Percentiles rank a stretch among this genome's conserved stretches.
phyloP scores from a whole-genome alignment of 2,888 invertebrate genomes.

The Lasioglossum calceatum region DNA sequence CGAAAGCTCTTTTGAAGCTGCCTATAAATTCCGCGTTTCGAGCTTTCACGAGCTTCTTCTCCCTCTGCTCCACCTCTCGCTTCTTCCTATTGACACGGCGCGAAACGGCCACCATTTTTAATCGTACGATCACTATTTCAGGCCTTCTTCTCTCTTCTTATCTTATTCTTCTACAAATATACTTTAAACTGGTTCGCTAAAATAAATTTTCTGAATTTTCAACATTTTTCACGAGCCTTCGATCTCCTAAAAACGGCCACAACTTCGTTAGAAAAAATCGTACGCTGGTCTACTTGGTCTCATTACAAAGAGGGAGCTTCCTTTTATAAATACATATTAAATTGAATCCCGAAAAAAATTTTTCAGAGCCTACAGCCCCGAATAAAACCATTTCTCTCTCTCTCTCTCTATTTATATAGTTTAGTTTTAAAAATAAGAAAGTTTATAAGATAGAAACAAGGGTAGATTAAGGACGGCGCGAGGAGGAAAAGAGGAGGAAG shows the following conservation, averaged over 20 bases:
- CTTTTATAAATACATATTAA: neutral
- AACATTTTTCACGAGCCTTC: neutral
- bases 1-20: constrained; percentile 68
- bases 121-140: neutral
- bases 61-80: constrained; percentile 57
- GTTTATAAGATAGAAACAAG: too few relatives aligned
- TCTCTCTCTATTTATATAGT: too few relatives aligned
- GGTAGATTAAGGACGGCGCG: too few relatives aligned
- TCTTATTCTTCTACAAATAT: neutral
- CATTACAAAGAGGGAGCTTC: neutral
- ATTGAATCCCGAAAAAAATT: neutral
- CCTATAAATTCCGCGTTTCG: constrained; percentile 73
- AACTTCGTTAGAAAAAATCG: neutral
- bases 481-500: too few relatives aligned
- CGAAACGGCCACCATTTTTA: neutral
- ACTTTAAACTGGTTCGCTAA: neutral
- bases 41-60: constrained; percentile 51
- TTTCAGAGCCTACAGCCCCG: too few relatives aligned
- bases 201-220: neutral
- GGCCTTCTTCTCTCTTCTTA: neutral
- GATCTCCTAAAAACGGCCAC: neutral
- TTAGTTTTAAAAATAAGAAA: too few relatives aligned
- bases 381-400: too few relatives aligned
- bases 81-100: neutral
- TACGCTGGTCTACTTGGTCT: neutral